Base-by-base conservation (phyloP, 2,113 vertebrate genomes). In the Tretioscincus oriximinensis region DNA sequence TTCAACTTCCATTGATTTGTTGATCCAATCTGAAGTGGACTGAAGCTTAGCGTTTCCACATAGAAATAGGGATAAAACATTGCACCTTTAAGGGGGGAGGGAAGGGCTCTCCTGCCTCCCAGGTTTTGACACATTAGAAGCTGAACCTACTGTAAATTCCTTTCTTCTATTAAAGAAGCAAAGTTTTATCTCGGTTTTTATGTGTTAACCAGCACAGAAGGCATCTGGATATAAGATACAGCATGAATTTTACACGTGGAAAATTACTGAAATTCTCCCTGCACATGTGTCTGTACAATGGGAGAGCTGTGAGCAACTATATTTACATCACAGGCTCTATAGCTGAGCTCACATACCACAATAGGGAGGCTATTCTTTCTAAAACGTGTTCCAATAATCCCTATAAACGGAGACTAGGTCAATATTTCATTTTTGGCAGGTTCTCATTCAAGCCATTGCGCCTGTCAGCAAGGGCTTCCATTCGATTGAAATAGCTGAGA, bases 371-470 rank as follows among this genome's bases (percentile, higher is more conserved):
- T 70, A 41, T 76, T 76, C 69, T 82, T 82, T 76, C 66, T 82
- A 61, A 76, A 76, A 61, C 11, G 14, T 70, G 73, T 80, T 77
- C 72, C 29, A 7, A 47, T 75, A 77, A 66, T 73, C 9, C 7
- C 69, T 35, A 14, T 61, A 66, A 28, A 18, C 14, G 20, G 10
- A 86, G 49, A 60, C 41, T 21, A 51, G 47, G 67, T 76, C 63
- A 67, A 60, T 35, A 16, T 84, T 90, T 91, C 64, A 18, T 87
- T 90, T 87, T 75, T 70, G 69, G 41, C 31, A 80, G 84, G 70
- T 28, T 71, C 81, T 78, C 73, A 90, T 86, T 92, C 70, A 31
- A n/a, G 78, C 75, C 88, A 51, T 73, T 9, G 66, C 77, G 76
- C 77, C 78, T 86, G 54, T 84, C 73, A 51, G 28, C 69, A 14